A percentile compares a stretch with the other conserved stretches of the same genome.
These are phyloP conservation scores for Drosophila mojavensis DNA, from an alignment of 1,140 invertebrate genomes.

Conservation along the genomic window DNA sequence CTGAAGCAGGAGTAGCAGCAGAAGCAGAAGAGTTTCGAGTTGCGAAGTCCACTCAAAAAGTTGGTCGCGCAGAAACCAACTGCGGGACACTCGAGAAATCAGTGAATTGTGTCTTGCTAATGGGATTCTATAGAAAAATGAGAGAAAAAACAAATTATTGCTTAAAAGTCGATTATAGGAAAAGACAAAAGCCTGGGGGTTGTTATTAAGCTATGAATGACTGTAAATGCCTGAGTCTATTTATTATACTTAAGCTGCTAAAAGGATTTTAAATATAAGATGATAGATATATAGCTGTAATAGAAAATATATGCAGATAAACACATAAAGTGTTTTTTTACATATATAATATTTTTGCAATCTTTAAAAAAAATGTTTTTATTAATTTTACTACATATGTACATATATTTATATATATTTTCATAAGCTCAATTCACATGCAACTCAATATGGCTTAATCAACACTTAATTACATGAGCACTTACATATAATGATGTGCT, in stretches of 20 bases:
- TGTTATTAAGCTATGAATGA: constrained; percentile 16
- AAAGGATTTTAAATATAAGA: constrained; percentile 2
- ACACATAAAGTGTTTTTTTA: too few species aligned
- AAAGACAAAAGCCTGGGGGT: neutral
- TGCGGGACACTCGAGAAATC: constrained; percentile 36
- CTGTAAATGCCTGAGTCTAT: neutral
- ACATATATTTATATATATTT: too few species aligned
- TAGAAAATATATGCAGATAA: too few species aligned
- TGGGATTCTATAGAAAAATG: constrained; percentile 6
- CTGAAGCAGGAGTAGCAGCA: too few species aligned
- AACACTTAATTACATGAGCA: constrained; percentile 18
- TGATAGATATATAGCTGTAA: neutral
- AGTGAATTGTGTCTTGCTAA: constrained; percentile 25
- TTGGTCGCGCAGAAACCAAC: constrained; percentile 33
- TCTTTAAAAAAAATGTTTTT: too few species aligned
- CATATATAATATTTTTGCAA: too few species aligned
- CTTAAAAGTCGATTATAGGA: constrained; percentile 9
- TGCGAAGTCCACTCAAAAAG: constrained; percentile 37
- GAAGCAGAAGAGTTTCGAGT: neutral
- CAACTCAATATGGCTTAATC: neutral
- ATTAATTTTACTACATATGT: too few species aligned
- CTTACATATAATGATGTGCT: constrained; percentile 12
- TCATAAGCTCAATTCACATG: neutral
- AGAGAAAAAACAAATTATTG: constrained; percentile 9
- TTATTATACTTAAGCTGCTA: constrained; percentile 19